Conservation (phyloP, 1,140 invertebrate genomes). For the Sycophila sp. region DNA sequence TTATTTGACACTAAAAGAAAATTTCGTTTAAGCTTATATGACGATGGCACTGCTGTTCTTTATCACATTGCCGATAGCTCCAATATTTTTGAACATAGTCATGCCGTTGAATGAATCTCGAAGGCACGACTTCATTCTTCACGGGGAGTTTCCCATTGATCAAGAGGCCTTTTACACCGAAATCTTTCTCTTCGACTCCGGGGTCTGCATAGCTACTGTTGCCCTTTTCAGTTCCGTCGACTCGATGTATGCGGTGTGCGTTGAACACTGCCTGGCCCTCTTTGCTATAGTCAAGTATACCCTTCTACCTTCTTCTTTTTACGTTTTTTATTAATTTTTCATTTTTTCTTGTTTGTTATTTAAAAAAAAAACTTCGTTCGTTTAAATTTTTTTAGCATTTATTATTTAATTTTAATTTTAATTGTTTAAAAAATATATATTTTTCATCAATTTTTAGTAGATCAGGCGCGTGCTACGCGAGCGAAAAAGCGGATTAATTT, state of each 20-base stretch:
- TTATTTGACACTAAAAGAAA: too few relatives aligned
- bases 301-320: too few relatives aligned
- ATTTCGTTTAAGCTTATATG: too few relatives aligned
- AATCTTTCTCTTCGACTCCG: neutral
- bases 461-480: too few relatives aligned
- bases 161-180: neutral
- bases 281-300: slow-evolving; percentile 11
- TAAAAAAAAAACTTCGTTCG: too few relatives aligned
- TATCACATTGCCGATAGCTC: neutral
- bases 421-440: too few relatives aligned
- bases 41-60: neutral
- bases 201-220: neutral
- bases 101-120: neutral
- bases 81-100: neutral
- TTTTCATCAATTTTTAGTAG: too few relatives aligned
- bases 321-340: too few relatives aligned
- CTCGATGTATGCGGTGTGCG: neutral
- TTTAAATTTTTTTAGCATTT: too few relatives aligned
- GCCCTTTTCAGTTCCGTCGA: neutral
- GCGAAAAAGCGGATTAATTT: too few relatives aligned
- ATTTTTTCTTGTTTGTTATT: too few relatives aligned
- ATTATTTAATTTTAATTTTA: too few relatives aligned
- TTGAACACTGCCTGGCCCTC: neutral
- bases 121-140: neutral
- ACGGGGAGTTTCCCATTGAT: neutral